Conservation (phyloP, 1,140 invertebrate species). For the Aplysia californica region DNA sequence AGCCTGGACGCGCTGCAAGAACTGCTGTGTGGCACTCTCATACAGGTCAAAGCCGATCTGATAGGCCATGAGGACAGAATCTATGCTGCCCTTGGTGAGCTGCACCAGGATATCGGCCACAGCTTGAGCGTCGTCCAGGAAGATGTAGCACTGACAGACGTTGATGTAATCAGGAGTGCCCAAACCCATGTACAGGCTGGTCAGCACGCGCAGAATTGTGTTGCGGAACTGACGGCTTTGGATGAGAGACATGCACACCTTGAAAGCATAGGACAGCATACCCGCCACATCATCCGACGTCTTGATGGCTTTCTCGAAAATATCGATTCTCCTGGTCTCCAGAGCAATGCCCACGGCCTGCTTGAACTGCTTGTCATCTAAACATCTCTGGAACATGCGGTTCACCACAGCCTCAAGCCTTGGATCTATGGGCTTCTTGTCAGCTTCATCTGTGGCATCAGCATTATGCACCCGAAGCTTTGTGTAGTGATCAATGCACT, state of each 20-base stretch:
- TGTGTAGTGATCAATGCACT: slow-evolving; percentile 96
- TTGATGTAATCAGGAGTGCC: slow-evolving; percentile 94
- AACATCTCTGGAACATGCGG: slow-evolving; percentile 95
- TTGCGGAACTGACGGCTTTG: slow-evolving; percentile 94
- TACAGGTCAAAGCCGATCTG: slow-evolving; percentile 99
- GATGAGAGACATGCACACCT: slow-evolving; percentile 95
- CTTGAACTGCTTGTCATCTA: slow-evolving; percentile 93
- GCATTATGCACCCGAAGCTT: slow-evolving; percentile 79
- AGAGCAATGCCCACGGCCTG: slow-evolving; percentile 88
- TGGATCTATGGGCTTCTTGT: slow-evolving; percentile 81
- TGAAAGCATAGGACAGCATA: slow-evolving; percentile 95
- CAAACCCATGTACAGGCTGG: slow-evolving; percentile 87
- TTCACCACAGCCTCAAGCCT: slow-evolving; percentile 94
- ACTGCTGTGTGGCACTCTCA: slow-evolving; percentile 98
- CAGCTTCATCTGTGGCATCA: slow-evolving; percentile 71
- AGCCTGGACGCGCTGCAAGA: slow-evolving; percentile 82
- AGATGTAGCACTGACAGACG: slow-evolving; percentile 93
- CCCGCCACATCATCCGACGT: slow-evolving; percentile 89
- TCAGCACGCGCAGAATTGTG: slow-evolving; percentile 87
- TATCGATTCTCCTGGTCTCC: slow-evolving; percentile 96
- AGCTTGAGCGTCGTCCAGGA: slow-evolving; percentile 90
- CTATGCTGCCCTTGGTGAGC: slow-evolving; percentile 82
- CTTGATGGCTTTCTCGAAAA: slow-evolving; percentile 90
- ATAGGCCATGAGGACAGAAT: slow-evolving; percentile 90
- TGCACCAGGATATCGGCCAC: slow-evolving; percentile 93